Conservation (phyloP, 2,888 invertebrate species). For the Timema cristinae region DNA sequence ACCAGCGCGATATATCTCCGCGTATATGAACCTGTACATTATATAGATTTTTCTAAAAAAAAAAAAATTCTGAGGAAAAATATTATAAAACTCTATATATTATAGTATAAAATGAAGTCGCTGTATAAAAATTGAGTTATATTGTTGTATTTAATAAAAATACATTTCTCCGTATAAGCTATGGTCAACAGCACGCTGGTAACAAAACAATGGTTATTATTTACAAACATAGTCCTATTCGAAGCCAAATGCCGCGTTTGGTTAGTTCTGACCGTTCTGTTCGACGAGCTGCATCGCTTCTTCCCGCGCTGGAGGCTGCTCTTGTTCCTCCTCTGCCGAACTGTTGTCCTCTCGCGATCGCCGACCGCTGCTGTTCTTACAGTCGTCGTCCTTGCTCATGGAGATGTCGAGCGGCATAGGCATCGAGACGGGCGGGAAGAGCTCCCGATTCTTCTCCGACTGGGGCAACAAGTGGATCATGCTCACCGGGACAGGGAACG, state of each 20-base stretch:
- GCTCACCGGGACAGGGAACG: slow-evolving; percentile 78
- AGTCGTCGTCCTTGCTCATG: slow-evolving; percentile 24
- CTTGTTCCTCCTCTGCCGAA: slow-evolving; percentile 27
- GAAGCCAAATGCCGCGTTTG: neutral
- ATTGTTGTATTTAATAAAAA: too few relatives aligned
- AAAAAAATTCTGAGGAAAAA: slow-evolving; percentile 10
- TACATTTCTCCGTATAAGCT: too few relatives aligned
- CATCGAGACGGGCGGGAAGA: slow-evolving; percentile 29
- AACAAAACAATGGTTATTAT: neutral
- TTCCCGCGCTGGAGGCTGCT: slow-evolving; percentile 27
- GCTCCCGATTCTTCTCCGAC: slow-evolving; percentile 65
- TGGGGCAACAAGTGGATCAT: slow-evolving; percentile 82
- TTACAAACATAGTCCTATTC: neutral
- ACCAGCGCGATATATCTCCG: neutral
- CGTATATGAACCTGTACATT: too few relatives aligned
- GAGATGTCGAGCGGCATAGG: slow-evolving; percentile 30
- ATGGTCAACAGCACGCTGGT: slow-evolving; percentile 15
- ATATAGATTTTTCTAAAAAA: too few relatives aligned
- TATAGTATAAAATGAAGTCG: slow-evolving; percentile 10
- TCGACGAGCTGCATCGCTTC: slow-evolving; percentile 29
- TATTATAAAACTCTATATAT: slow-evolving; percentile 18
- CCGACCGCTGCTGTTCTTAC: slow-evolving; percentile 23
- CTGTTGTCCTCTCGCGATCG: slow-evolving; percentile 29
- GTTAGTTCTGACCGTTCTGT: slow-evolving; percentile 33
- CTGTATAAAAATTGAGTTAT: slow-evolving; percentile 10